Conservation (phyloP, 2,113 vertebrate species). For the Proterorhinus semilunaris region DNA sequence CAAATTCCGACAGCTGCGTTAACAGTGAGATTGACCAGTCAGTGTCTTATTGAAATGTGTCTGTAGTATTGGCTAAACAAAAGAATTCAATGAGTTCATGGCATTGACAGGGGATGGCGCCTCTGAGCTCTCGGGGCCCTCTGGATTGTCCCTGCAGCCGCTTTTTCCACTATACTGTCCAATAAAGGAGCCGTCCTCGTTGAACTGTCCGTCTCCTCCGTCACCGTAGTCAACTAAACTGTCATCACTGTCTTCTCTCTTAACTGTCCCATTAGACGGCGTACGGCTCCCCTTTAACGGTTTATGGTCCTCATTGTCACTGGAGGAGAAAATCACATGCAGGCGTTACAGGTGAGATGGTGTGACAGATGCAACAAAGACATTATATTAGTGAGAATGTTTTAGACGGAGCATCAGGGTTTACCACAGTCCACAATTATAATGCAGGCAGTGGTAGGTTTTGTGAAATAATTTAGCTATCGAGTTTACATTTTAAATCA, state of each 20-base stretch:
- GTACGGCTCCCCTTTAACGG: constrained; percentile 94
- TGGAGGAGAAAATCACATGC: constrained; percentile 83
- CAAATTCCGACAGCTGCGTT: constrained; percentile 22
- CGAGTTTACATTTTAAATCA: background rate
- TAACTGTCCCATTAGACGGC: constrained; percentile 94
- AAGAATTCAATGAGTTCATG: constrained; percentile 89
- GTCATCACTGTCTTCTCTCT: constrained; percentile 95
- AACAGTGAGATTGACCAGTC: constrained; percentile 37
- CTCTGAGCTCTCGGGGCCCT: constrained; percentile 94
- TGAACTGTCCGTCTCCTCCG: constrained; percentile 97
- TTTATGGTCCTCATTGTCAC: constrained; percentile 97
- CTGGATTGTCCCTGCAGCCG: constrained; percentile 85
- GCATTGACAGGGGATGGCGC: constrained; percentile 94
- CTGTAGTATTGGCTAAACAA: constrained; percentile 81
- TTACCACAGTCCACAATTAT: constrained; percentile 8
- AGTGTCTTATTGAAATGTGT: constrained; percentile 17
- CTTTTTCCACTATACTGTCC: constrained; percentile 97
- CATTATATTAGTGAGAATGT: constrained; percentile 53
- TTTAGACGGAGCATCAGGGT: constrained; percentile 65
- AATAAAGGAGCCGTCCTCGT: constrained; percentile 98
- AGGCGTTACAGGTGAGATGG: constrained; percentile 75
- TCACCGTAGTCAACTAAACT: constrained; percentile 99
- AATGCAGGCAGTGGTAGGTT: constrained; percentile 5
- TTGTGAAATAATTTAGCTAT: background rate
- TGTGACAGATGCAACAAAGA: constrained; percentile 59